Evolutionary conservation across 2,797 vertebrate species (phyloP), one percentile per base, ranked within the genome.

Genomic region (Ctenopoma kingsleyae): DNA sequence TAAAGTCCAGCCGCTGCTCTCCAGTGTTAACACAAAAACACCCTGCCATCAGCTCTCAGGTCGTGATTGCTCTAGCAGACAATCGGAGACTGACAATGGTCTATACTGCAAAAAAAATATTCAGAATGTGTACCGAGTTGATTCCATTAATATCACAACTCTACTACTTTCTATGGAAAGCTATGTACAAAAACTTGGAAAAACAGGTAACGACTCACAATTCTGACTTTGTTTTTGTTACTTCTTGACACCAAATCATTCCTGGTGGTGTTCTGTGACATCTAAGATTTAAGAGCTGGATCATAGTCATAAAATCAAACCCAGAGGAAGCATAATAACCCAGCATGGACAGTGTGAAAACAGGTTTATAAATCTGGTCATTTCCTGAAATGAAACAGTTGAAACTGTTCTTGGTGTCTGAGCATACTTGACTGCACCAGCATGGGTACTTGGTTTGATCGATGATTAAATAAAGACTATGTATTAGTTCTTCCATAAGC

Each of bases 1-100:
- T 84, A 72, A 88, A 84, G 73, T 30, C 82, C 83, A 85, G 80
- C 76, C 89, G 85, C 79, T 74, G 78, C 81, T 67, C 76, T 77
- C 71, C 77, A 76, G 57, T 58, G 81, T 73, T 74, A 79, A 80
- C 74, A 54, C 15, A 71, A 70, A 85, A 71, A 22, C 65, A 59
- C 22, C 44, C 71, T 49, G 75, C 58, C 56, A 55, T 69, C 68
- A 57, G 43, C 53, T 55, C 67, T 55, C 30, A 23, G 60, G 35
- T 35, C 72, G 27, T 76, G 50, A 82, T 81, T 8, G 8, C 71
- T 85, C 50, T 23, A 73, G 63, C 81, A 85, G 81, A 87, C 43
- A 32, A 74, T 43, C 49, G 70, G 71, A 54, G 40, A 48, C 57
- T 41, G 60, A 76, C 40, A 3, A 35, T 20, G 2, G 8, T 41